These are phyloP conservation scores for Procavia capensis DNA, from an alignment of 2,113 vertebrate species.

Conservation along the genomic window DNA sequence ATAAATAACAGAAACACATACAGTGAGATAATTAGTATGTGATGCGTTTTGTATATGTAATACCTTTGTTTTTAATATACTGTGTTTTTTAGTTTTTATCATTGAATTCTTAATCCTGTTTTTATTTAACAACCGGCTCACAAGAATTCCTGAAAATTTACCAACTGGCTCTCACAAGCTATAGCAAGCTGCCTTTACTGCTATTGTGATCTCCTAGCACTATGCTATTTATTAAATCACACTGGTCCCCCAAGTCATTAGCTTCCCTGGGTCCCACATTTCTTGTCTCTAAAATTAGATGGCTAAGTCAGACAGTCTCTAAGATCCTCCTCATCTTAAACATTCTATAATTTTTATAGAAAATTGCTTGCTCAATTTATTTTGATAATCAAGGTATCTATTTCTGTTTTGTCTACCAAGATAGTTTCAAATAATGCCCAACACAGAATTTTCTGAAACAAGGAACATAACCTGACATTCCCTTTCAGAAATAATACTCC, in stretches of 20 bases:
- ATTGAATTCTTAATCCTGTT: background rate
- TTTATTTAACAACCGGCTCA: background rate
- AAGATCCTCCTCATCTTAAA: conserved; percentile 13
- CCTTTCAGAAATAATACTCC: background rate
- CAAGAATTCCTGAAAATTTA: no score
- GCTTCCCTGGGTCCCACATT: background rate
- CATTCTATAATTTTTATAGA: conserved; percentile 2
- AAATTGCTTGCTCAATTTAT: conserved; percentile 14
- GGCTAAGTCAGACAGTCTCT: background rate
- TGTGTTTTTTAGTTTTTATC: background rate
- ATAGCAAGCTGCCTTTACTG: background rate
- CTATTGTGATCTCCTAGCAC: background rate
- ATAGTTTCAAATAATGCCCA: background rate
- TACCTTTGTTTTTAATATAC: conserved; percentile 40
- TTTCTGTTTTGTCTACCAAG: background rate
- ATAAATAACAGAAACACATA: background rate
- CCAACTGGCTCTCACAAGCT: background rate
- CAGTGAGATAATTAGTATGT: conserved; percentile 7
- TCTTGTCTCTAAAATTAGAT: conserved; percentile 9
- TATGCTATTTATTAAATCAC: background rate
- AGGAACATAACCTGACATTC: background rate
- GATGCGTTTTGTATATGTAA: background rate
- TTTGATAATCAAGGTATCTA: background rate
- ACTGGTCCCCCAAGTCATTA: background rate
- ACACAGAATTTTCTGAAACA: conserved; percentile 36